These are phyloP conservation scores for Mionectes olivaceus DNA, from an alignment of 2,797 vertebrate genomes.

Conservation along the genomic window DNA sequence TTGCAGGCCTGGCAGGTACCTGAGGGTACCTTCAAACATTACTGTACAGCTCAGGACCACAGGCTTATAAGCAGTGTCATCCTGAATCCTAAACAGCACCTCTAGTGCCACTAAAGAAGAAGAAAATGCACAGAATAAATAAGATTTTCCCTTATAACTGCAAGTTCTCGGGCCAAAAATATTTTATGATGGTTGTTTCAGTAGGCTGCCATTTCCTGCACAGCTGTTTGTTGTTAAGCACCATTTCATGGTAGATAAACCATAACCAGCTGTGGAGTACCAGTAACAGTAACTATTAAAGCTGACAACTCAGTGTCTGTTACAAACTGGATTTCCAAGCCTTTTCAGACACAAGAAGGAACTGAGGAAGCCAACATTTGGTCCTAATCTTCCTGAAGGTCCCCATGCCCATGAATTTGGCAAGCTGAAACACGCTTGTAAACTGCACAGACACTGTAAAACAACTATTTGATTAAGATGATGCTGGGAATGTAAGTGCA, in stretches of 20 bases:
- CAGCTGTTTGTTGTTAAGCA: conserved; percentile 52
- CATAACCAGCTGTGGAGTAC: conserved; percentile 27
- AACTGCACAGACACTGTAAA: not conserved
- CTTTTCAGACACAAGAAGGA: not conserved
- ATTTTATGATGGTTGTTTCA: conserved; percentile 14
- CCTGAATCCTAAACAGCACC: not conserved
- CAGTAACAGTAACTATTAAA: conserved; percentile 14
- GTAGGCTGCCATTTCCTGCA: conserved; percentile 71
- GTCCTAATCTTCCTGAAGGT: not conserved
- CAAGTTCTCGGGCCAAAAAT: conserved; percentile 21
- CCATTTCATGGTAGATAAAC: conserved; percentile 59
- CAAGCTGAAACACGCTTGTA: not conserved
- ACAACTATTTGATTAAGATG: not conserved
- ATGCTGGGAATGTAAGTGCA: not conserved
- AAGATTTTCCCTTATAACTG: conserved; percentile 10
- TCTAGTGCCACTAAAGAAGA: not conserved
- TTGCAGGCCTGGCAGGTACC: fast-evolving
- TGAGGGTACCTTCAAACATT: not conserved
- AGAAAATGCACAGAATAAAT: not conserved
- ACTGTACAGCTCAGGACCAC: not conserved
- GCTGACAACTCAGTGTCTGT: not conserved
- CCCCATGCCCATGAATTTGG: not conserved
- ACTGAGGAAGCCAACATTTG: not conserved
- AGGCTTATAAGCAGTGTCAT: not conserved
- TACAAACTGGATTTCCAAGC: conserved; percentile 24